A percentile compares a stretch with the other conserved stretches of the same genome.
phyloP scores from a whole-genome alignment of 2,113 vertebrate species.

The Desmodus rotundus region DNA sequence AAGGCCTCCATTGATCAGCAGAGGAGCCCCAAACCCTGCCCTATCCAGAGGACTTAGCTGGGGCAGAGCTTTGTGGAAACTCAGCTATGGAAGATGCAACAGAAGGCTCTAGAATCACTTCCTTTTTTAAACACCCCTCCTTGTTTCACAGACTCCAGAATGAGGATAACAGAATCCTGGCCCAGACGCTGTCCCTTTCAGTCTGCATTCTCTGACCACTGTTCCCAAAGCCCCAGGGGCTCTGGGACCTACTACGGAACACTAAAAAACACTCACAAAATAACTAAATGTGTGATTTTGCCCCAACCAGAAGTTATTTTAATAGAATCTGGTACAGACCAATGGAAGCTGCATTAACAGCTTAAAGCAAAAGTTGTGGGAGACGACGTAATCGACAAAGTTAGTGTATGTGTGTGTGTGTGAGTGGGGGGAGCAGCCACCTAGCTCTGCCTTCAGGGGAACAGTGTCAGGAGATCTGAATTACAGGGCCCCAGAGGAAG shows the following conservation, averaged over 20 bases:
- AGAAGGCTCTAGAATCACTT: background rate
- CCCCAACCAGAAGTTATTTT: background rate
- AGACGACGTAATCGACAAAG: too few species aligned
- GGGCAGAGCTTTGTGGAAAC: background rate
- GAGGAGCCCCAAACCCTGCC: background rate
- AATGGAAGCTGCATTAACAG: background rate
- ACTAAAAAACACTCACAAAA: background rate
- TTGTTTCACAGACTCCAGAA: background rate
- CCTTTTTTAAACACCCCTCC: background rate
- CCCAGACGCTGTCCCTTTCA: background rate
- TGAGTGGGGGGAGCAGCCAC: background rate
- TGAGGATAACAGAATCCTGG: background rate
- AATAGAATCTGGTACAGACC: background rate
- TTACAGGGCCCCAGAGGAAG: background rate
- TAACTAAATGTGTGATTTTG: background rate
- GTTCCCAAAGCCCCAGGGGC: fast-evolving
- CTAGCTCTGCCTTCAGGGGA: background rate
- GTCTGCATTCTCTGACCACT: background rate
- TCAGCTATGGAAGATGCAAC: background rate
- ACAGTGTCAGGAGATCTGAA: background rate
- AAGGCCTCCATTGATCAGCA: background rate
- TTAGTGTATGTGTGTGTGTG: too few species aligned
- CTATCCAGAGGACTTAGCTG: background rate
- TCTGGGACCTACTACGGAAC: background rate
- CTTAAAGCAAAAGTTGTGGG: background rate